Evolutionary conservation across 2,797 vertebrate genomes (phyloP).

Genomic region (Eulemur mongoz): DNA sequence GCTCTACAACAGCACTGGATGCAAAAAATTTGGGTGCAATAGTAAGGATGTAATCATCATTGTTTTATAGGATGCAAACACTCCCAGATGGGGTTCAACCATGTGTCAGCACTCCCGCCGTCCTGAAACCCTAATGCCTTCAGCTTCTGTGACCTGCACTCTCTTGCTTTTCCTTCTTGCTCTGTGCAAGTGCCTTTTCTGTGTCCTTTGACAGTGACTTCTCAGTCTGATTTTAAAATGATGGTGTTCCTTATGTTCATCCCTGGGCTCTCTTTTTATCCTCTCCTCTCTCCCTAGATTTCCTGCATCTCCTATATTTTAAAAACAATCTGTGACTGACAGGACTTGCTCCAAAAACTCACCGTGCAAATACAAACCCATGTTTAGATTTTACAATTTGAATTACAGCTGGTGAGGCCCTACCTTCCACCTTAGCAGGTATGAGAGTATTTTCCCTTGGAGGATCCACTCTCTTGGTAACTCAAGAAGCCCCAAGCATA

Average conservation of each 20-base stretch:
- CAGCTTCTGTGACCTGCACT: neutral
- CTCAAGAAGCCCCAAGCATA: neutral
- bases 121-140: neutral
- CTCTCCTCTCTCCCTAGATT: neutral
- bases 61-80: neutral
- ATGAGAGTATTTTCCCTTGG: neutral
- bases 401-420: neutral
- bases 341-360: neutral
- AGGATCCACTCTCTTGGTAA: neutral
- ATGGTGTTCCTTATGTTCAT: neutral
- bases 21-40: neutral
- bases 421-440: neutral
- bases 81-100: neutral
- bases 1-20: neutral
- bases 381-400: neutral
- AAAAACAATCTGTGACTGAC: neutral
- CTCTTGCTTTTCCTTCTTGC: neutral
- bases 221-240: neutral
- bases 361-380: neutral
- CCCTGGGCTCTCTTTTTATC: neutral
- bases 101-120: neutral
- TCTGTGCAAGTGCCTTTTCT: neutral
- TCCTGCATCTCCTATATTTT: neutral
- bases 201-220: neutral
- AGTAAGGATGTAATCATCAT: neutral